phyloP scores from a whole-genome alignment of 2,113 vertebrate species.

The Corvus cornix region DNA sequence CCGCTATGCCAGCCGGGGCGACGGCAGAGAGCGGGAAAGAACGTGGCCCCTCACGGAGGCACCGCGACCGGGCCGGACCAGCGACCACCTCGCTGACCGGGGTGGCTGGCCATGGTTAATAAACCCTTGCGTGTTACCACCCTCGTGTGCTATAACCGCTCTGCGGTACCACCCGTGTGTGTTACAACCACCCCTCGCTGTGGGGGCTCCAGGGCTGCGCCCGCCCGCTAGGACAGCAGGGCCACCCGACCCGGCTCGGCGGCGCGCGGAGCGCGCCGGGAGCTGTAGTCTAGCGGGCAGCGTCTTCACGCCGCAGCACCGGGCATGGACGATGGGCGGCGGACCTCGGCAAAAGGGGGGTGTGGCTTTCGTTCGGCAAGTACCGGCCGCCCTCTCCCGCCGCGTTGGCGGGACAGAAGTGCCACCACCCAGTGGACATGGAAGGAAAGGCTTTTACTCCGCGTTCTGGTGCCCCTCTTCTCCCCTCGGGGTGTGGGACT shows the following conservation, averaged over 20 bases:
- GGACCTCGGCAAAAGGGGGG: not conserved
- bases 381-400: too few species aligned
- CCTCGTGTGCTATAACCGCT: rapidly evolving
- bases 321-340: not conserved
- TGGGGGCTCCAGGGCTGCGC: rapidly evolving
- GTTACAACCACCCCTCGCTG: rapidly evolving
- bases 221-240: not conserved
- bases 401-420: rapidly evolving
- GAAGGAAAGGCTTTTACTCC: rapidly evolving
- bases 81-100: rapidly evolving
- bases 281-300: not conserved
- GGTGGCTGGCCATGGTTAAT: rapidly evolving
- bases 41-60: rapidly evolving
- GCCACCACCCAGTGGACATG: rapidly evolving
- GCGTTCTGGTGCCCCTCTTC: rapidly evolving
- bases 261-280: not conserved
- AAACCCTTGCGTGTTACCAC: rapidly evolving
- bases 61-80: rapidly evolving
- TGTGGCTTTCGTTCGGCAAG: rapidly evolving
- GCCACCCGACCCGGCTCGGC: rapidly evolving
- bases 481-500: rapidly evolving
- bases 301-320: not conserved
- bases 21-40: not conserved
- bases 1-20: not conserved
- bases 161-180: rapidly evolving